Evolutionary conservation across 2,888 invertebrate species (phyloP).

Genomic region (Drosophila cognata): DNA sequence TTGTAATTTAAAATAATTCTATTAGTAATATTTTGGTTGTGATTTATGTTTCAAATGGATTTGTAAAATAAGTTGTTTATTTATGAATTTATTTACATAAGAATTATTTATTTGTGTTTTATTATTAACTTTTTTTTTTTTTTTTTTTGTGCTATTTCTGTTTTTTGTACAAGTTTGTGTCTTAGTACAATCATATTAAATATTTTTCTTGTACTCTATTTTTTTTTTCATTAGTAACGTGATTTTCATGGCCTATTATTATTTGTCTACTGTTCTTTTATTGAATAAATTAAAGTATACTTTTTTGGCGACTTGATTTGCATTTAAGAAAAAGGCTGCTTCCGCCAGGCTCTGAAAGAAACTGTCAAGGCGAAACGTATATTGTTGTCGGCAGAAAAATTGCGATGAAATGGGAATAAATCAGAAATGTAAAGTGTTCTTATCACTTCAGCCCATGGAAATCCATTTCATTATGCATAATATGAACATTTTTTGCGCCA

Average conservation of each 20-base stretch:
- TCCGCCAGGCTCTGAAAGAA: conserved; percentile 16
- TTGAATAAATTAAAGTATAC: conserved; percentile 7
- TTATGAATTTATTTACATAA: neutral
- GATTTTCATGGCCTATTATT: neutral
- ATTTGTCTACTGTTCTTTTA: conserved; percentile 6
- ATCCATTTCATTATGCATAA: conserved; percentile 73
- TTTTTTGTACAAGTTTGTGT: neutral
- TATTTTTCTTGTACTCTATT: no score
- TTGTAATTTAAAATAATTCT: neutral
- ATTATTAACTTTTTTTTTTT: no score
- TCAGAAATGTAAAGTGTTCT: conserved; percentile 50
- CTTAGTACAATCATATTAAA: neutral
- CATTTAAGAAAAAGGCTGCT: conserved; percentile 30
- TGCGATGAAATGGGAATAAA: conserved; percentile 22
- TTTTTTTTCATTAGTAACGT: neutral
- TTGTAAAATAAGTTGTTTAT: neutral
- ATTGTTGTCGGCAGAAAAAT: conserved; percentile 14
- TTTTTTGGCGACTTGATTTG: conserved; percentile 27
- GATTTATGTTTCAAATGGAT: neutral
- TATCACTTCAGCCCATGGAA: conserved; percentile 51
- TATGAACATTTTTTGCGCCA: conserved; percentile 46
- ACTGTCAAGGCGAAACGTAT: conserved; percentile 23
- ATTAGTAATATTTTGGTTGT: neutral
- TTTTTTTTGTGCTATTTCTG: neutral
- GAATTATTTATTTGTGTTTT: neutral